Conservation (phyloP, 1,140 invertebrate species). For the Akabosia matsudoensis region DNA sequence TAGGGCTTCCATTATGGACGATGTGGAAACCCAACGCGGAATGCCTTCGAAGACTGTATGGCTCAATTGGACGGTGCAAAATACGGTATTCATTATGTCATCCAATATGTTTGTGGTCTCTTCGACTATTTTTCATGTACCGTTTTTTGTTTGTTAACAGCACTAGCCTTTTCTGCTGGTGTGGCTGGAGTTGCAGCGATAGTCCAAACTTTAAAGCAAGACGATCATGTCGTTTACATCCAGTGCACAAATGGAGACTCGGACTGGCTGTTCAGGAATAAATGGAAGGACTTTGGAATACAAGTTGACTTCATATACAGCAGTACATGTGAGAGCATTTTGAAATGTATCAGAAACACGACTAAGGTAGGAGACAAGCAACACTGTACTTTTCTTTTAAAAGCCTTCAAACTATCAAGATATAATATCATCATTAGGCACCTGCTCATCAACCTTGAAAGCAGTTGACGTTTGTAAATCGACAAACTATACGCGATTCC, state of each 20-base stretch:
- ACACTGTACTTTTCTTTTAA: no score
- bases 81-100: slow-evolving; percentile 52
- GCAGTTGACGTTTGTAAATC: no score
- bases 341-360: slow-evolving; percentile 28
- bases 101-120: not conserved
- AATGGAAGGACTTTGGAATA: slow-evolving; percentile 44
- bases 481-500: no score
- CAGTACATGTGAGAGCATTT: slow-evolving; percentile 34
- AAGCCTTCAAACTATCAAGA: no score
- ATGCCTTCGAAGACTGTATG: slow-evolving; percentile 60
- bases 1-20: slow-evolving; percentile 61
- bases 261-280: slow-evolving; percentile 43
- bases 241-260: slow-evolving; percentile 20
- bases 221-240: slow-evolving; percentile 12
- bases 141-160: not conserved
- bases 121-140: not conserved
- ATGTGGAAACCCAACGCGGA: slow-evolving; percentile 64
- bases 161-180: slow-evolving; percentile 19
- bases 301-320: slow-evolving; percentile 40
- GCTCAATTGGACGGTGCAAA: slow-evolving; percentile 61
- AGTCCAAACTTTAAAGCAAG: slow-evolving; percentile 6
- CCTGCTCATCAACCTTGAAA: slow-evolving; percentile 62
- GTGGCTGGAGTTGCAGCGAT: slow-evolving; percentile 20
- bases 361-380: slow-evolving; percentile 33
- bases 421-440: no score